A percentile compares a stretch with the other conserved stretches of the same genome.
Conservation (phyloP, 2,888 invertebrate genomes). For the Eupithecia subumbrata region DNA sequence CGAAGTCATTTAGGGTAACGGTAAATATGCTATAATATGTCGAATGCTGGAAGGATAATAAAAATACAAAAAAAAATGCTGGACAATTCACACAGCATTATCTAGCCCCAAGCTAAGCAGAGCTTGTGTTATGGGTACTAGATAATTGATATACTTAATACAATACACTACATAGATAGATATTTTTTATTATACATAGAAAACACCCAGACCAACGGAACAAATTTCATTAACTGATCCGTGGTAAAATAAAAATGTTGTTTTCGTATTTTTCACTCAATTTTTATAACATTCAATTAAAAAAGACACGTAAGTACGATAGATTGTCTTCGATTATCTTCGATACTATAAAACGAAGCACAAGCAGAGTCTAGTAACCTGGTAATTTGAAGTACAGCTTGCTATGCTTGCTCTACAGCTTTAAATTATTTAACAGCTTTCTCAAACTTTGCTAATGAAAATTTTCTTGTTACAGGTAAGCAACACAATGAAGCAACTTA, state of each 20-base stretch:
- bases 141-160: too few relatives aligned
- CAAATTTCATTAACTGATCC: not conserved
- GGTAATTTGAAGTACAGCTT: not conserved
- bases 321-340: not conserved
- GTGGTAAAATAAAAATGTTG: not conserved
- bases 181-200: too few relatives aligned
- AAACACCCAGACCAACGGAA: too few relatives aligned
- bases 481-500: constrained; percentile 8
- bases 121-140: too few relatives aligned
- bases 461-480: constrained; percentile 34
- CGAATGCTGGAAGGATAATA: not conserved
- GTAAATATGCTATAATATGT: not conserved
- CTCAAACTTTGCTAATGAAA: constrained; percentile 22
- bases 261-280: not conserved
- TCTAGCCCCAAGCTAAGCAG: too few relatives aligned
- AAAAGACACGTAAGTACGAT: not conserved
- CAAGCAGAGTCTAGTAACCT: not conserved
- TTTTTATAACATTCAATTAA: not conserved
- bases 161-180: too few relatives aligned
- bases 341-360: not conserved
- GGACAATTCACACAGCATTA: too few relatives aligned
- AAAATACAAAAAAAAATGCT: too few relatives aligned
- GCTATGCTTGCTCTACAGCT: not conserved
- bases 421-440: not conserved
- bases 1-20: constrained; percentile 11